Percentiles rank a stretch among this genome's conserved stretches.
Conservation (phyloP, 2,888 invertebrate genomes). For the Tortrix viridana region DNA sequence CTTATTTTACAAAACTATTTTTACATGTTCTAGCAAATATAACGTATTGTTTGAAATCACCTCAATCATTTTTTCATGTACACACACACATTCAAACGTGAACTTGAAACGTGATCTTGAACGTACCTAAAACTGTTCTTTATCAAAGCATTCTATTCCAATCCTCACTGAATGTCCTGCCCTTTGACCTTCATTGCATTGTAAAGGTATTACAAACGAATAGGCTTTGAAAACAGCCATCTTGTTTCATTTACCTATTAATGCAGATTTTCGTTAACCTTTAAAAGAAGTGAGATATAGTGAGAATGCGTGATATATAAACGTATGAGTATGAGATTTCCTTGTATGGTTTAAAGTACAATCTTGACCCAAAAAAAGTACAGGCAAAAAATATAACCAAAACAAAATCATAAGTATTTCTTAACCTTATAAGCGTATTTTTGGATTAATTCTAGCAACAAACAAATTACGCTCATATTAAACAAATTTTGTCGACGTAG, state of each 20-base stretch:
- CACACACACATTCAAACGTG: too few species aligned
- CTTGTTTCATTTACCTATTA: slow-evolving; percentile 18
- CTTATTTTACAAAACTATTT: too few species aligned
- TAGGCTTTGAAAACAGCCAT: slow-evolving; percentile 8
- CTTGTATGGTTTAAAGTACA: background rate
- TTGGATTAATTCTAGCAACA: slow-evolving; percentile 4
- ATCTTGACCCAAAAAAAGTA: background rate
- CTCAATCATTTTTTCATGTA: too few species aligned
- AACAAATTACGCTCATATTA: slow-evolving; percentile 25
- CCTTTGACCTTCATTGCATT: slow-evolving; percentile 21
- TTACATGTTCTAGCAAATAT: too few species aligned
- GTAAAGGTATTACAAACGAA: slow-evolving; percentile 1
- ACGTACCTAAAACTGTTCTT: slow-evolving; percentile 1
- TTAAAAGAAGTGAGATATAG: too few species aligned
- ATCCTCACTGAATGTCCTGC: slow-evolving; percentile 6
- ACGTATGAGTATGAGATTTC: background rate
- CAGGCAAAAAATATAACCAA: background rate
- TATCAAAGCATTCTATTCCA: too few species aligned
- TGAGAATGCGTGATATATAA: too few species aligned
- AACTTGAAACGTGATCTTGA: background rate
- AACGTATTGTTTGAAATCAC: too few species aligned
- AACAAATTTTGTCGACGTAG: slow-evolving; percentile 15
- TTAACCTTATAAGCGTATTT: background rate
- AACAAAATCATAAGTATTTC: background rate
- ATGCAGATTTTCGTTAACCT: slow-evolving; percentile 19